Evolutionary conservation across 2,113 vertebrate species (phyloP).

Genomic region (Forbesichthys agassizii): DNA sequence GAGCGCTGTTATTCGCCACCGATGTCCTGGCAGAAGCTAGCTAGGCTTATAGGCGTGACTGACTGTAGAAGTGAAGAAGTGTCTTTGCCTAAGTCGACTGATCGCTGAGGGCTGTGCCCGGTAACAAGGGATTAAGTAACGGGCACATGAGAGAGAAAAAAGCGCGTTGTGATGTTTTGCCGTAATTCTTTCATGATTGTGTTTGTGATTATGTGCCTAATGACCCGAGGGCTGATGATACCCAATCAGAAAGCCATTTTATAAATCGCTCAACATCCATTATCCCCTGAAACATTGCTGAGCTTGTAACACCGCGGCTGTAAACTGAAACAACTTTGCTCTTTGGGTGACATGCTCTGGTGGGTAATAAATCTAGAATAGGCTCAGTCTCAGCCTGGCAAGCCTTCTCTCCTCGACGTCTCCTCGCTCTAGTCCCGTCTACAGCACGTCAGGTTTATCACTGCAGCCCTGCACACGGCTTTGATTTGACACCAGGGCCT

Average conservation of each 20-base stretch:
- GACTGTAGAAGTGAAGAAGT: background rate
- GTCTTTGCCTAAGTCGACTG: background rate
- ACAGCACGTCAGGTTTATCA: background rate
- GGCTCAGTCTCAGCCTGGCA: background rate
- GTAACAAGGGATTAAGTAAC: background rate
- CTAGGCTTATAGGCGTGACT: constrained; percentile 5
- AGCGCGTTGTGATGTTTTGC: constrained; percentile 1
- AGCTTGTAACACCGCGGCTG: constrained; percentile 1
- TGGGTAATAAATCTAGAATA: background rate
- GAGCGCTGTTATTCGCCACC: constrained; percentile 15
- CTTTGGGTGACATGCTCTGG: constrained; percentile 24
- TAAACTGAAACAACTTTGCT: constrained; percentile 15
- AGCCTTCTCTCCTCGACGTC: background rate
- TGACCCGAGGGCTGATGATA: constrained; percentile 6
- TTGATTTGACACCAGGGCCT: constrained; percentile 27
- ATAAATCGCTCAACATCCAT: constrained; percentile 17
- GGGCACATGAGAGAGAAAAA: background rate
- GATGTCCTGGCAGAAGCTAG: constrained; percentile 18
- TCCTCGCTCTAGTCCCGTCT: constrained; percentile 10
- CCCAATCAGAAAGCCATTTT: constrained; percentile 18
- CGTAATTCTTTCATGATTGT: constrained; percentile 15
- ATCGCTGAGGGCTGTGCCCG: background rate
- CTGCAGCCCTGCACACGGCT: constrained; percentile 34
- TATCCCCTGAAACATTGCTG: constrained; percentile 18
- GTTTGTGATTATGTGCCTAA: constrained; percentile 25